Base-by-base conservation (phyloP, 2,888 invertebrate species). In the Allacma fusca region DNA sequence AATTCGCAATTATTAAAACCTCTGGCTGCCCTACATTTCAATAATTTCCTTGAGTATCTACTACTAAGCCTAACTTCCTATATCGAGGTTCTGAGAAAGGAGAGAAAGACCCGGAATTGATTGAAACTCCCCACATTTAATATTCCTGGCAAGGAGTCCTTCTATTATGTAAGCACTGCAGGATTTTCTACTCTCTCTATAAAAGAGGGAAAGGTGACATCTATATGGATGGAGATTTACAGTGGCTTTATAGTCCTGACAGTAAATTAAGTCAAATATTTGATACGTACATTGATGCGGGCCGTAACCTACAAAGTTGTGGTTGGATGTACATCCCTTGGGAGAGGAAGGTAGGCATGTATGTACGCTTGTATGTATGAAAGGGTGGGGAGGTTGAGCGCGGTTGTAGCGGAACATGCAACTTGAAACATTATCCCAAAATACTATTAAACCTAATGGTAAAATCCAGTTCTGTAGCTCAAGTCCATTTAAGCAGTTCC, bases 371-470 rank as follows among this genome's bases (percentile, higher is more conserved):
- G 50, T 12, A 16, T 12, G n/a, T 13, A 50, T n/a, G n/a, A 50
- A 19, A 50, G 50, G 34, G 9, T 7, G 34, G 9, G 43, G 40
- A 40, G 70, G 59, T 16, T 29, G 28, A 26, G 71, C 16, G 59
- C 62, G 12, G 28, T 34, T 21, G 23, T 29, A 26, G 44, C 23
- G 24, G 44, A 70, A 70, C 69, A 70, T 70, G 44, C 21, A 21
- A 43, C 43, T 23, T 28, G 62, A 73, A 43, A 73, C 73, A 73
- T 73, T 73, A 73, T 73, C 73, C 73, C 73, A 73, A 73, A 73
- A 73, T 73, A 73, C 73, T 73, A 73, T 73, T 73, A 73, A 73
- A 73, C 62, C 73, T 73, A 73, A 73, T 73, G 73, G 73, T 62
- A 40, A 73, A 73, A 62, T 73, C 73, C 73, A 73, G 73, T 73